Evolutionary conservation across 2,888 invertebrate species (phyloP).

Genomic region (Sphecodes monilicornis): DNA sequence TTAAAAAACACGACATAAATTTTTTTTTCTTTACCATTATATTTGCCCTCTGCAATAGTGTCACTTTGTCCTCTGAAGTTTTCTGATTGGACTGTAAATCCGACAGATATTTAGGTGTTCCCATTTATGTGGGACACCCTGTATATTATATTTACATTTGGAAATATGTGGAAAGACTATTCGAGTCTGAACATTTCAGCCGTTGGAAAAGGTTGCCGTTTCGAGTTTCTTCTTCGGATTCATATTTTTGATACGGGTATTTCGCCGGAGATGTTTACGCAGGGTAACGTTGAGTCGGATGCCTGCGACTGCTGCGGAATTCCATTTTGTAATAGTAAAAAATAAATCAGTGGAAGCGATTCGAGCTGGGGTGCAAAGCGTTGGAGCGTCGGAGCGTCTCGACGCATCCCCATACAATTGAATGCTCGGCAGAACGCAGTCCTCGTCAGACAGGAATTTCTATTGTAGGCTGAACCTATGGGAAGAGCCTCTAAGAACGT

Average conservation of each 20-base stretch:
- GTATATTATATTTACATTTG: no score
- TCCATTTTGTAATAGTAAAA: background rate
- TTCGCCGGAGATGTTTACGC: background rate
- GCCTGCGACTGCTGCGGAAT: background rate
- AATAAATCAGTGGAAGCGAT: background rate
- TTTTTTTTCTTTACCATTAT: no score
- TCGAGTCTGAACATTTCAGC: background rate
- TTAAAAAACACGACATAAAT: no score
- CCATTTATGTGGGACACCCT: no score
- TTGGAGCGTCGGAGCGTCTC: background rate
- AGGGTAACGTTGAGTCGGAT: background rate
- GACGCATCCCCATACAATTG: slow-evolving; percentile 12
- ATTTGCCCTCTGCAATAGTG: no score
- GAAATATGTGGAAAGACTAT: background rate
- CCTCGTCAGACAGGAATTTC: slow-evolving; percentile 10
- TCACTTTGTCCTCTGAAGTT: no score
- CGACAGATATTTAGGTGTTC: no score
- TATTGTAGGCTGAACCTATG: background rate
- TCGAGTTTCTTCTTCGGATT: background rate
- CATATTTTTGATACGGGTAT: background rate
- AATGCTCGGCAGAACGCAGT: background rate
- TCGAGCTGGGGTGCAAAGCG: background rate
- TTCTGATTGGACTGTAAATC: no score
- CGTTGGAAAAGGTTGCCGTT: background rate
- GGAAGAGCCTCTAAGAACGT: background rate